These are phyloP conservation scores for Sardina pilchardus DNA, from an alignment of 2,113 vertebrate species.

Conservation along the genomic window DNA sequence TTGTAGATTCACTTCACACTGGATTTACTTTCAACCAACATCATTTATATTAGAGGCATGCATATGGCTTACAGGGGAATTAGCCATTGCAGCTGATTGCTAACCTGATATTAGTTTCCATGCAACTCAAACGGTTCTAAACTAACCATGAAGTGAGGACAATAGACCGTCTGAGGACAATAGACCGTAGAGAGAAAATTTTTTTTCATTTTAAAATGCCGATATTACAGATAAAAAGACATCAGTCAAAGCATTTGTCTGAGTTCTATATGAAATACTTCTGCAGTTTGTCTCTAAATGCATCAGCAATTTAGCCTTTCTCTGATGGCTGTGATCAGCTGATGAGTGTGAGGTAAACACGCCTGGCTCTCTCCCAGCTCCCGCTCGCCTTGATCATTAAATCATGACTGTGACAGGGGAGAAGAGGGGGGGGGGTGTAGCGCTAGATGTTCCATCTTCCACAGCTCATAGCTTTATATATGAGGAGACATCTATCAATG, in stretches of 20 bases:
- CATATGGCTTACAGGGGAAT: not conserved
- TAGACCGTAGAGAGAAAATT: not conserved
- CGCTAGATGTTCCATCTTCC: not conserved
- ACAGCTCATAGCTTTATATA: not conserved
- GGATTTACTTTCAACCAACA: not conserved
- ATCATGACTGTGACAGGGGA: not conserved
- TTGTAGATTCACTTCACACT: not conserved
- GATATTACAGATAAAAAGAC: not conserved
- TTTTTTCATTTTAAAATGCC: not conserved
- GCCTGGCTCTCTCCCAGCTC: not conserved
- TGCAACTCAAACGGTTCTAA: not conserved
- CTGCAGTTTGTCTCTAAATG: not conserved
- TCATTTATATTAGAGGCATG: not conserved
- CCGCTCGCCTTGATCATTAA: not conserved
- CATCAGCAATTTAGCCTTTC: not conserved
- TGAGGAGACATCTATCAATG: slow-evolving; percentile 10
- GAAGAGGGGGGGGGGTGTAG: not conserved
- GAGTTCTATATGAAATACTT: not conserved
- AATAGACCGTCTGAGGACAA: not conserved
- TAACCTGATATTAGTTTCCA: not conserved
- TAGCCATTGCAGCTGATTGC: not conserved
- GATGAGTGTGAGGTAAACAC: not conserved
- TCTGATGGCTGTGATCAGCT: not conserved
- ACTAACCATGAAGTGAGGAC: too few relatives aligned
- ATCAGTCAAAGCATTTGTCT: not conserved